These are phyloP conservation scores for Hemiprocne comata DNA, from an alignment of 2,113 vertebrate species.

Conservation along the genomic window DNA sequence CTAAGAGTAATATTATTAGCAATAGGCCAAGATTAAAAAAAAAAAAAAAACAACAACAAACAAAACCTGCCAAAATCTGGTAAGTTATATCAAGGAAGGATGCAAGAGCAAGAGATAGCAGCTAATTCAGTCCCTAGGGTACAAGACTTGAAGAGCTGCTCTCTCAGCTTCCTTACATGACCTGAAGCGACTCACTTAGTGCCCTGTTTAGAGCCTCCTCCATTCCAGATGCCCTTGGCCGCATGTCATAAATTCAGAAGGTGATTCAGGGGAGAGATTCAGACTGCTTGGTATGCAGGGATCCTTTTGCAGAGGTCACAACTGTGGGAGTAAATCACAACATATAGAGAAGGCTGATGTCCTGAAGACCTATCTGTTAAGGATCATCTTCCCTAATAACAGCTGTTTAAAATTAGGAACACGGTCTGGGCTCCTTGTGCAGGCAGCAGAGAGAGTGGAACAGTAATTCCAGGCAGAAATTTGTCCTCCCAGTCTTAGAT, in stretches of 20 bases:
- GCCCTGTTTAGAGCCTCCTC: neutral
- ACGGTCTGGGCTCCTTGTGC: neutral
- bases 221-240: neutral
- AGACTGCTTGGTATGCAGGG: neutral
- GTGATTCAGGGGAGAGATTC: neutral
- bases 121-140: neutral
- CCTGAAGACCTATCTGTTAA: neutral
- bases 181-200: slow-evolving; percentile 18
- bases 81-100: slow-evolving; percentile 52
- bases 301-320: neutral
- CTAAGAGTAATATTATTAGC: slow-evolving; percentile 50
- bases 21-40: neutral
- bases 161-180: neutral
- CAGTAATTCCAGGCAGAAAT: neutral
- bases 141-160: neutral
- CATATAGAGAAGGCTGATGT: neutral
- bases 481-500: neutral
- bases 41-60: neutral
- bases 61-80: slow-evolving; percentile 51
- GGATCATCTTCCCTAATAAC: neutral
- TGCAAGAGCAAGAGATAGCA: slow-evolving; percentile 33
- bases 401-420: neutral
- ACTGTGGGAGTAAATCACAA: neutral
- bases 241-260: slow-evolving; percentile 9
- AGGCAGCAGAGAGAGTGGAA: neutral